These are phyloP conservation scores for Azemiops feae DNA, from an alignment of 2,113 vertebrate genomes.

Conservation along the genomic window DNA sequence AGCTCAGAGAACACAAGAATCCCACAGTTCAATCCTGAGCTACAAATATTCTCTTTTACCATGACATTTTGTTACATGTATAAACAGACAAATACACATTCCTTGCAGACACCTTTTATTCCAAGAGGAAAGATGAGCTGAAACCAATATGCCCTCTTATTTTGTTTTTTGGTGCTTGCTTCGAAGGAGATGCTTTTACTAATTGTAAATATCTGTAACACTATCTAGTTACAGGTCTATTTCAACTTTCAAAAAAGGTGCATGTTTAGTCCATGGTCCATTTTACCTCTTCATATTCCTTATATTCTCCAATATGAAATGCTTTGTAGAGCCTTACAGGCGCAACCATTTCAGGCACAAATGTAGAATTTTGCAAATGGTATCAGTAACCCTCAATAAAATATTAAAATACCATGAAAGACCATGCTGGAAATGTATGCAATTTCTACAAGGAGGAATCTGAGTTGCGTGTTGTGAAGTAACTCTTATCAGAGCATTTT, in stretches of 20 bases:
- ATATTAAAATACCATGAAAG: not conserved
- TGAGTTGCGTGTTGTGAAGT: not conserved
- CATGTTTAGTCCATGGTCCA: not conserved
- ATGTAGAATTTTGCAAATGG: not conserved
- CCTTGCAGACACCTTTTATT: not conserved
- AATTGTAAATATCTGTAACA: not conserved
- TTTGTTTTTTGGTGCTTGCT: not conserved
- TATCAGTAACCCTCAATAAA: not conserved
- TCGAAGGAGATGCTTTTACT: not conserved
- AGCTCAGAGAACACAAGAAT: not conserved
- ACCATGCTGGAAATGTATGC: not conserved
- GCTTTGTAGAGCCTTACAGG: not conserved
- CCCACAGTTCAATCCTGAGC: not conserved
- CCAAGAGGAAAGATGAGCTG: not conserved
- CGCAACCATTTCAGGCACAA: not conserved
- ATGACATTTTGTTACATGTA: not conserved
- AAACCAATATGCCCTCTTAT: not conserved
- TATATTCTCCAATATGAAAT: conserved; percentile 39
- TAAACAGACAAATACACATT: not conserved
- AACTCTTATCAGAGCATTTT: not conserved
- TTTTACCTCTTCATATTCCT: conserved; percentile 48
- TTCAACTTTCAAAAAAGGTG: conserved; percentile 27
- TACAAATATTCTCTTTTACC: not conserved
- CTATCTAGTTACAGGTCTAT: conserved; percentile 3
- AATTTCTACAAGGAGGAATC: not conserved